Base-by-base conservation (phyloP, 2,888 invertebrate genomes). In the Napeogenes sylphis region DNA sequence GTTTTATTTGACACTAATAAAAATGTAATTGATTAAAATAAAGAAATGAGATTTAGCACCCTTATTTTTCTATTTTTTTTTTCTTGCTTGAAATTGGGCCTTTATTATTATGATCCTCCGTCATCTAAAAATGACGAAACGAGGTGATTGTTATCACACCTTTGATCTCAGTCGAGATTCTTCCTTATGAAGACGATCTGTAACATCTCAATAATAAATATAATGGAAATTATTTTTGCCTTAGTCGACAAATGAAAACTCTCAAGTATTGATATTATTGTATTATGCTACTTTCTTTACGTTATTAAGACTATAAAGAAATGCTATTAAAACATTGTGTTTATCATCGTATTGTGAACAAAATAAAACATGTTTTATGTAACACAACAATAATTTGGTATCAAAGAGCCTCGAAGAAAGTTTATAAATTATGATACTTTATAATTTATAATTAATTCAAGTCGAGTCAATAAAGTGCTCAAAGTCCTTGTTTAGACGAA, bases 141-240 rank as follows among this genome's bases (percentile, higher is more conserved):
- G 54, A 57, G 57, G 53, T 61, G 57, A 58, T 57, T 58, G 47
- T 56, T 38, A 54, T 62, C 45, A 65, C 56, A 57, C 64, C 30
- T 64, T 64, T 35, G 60, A 56, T 59, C 58, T 38, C 10, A n/a
- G 58, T 21, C 62, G 51, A 21, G 62, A 62, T 56, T 60, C 56
- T 55, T 67, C 67, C 51, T 57, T 63, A 53, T 65, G 62, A 38
- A 65, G 57, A 51, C 61, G 67, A 63, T 53, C 67, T 67, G 65
- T 47, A 67, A 67, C 14, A 53, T 59, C 58, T 46, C 45, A 56
- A 55, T 55, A 56, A 54, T 14, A 45, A 32, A 46, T 64, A 55
- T 56, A 55, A 56, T 59, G 56, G 53, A 57, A 54, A 51, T 51
- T 21, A 51, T 30, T 14, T 51, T 51, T 51, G 5, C 47, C 5